Evolutionary conservation across 2,113 vertebrate species (phyloP).

Genomic region (Elaphurus davidianus): DNA sequence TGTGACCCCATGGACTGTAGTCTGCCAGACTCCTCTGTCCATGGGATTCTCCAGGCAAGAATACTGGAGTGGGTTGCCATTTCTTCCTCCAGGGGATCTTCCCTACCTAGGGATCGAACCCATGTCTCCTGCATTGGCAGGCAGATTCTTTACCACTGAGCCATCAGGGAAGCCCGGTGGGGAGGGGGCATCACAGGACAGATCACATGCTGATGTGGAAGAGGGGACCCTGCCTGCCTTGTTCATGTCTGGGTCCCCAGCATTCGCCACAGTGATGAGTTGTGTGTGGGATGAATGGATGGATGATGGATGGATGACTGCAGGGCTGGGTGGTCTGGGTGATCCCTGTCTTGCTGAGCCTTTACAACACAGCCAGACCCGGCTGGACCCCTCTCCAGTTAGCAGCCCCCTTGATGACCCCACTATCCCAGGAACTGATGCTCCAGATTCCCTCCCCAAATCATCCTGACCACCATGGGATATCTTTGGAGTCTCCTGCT

Average conservation of each 20-base stretch:
- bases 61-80: not conserved
- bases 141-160: not conserved
- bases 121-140: not conserved
- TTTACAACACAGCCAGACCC: not conserved
- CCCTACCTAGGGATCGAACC: not conserved
- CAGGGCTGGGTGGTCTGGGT: rapidly evolving
- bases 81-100: not conserved
- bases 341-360: too few relatives aligned
- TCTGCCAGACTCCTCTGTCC: not conserved
- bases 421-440: not conserved
- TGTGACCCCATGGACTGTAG: not conserved
- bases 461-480: too few relatives aligned
- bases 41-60: not conserved
- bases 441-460: not conserved
- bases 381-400: not conserved
- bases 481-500: not conserved
- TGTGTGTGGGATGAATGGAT: not conserved
- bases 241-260: not conserved
- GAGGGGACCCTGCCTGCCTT: not conserved
- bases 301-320: not conserved
- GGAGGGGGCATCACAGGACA: not conserved
- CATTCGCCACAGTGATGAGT: rapidly evolving
- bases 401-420: not conserved
- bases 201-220: not conserved
- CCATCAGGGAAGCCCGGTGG: not conserved